phyloP scores from a whole-genome alignment of 1,140 invertebrate species.

The Drosophila leontia region DNA sequence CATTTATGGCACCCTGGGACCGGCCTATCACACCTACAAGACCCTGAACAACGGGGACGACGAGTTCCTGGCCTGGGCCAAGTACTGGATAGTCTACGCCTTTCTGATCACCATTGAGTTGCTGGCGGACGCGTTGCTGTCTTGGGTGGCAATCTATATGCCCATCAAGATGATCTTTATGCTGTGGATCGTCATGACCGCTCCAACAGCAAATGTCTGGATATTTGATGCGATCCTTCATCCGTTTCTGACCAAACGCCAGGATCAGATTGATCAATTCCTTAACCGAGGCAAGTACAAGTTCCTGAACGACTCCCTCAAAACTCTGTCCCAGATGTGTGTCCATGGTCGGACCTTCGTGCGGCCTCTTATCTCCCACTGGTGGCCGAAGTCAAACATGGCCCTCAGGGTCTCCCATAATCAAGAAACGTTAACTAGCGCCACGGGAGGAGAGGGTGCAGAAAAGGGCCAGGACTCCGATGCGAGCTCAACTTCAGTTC shows the following conservation, averaged over 20 bases:
- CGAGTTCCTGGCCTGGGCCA: slow-evolving; percentile 44
- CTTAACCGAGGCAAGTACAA: slow-evolving; percentile 36
- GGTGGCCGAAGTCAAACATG: slow-evolving; percentile 16
- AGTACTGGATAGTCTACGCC: slow-evolving; percentile 68
- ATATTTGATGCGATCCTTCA: slow-evolving; percentile 52
- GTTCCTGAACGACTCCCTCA: slow-evolving; percentile 25
- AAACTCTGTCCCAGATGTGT: not conserved
- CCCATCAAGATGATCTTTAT: slow-evolving; percentile 55
- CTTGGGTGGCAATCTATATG: slow-evolving; percentile 60
- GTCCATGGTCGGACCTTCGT: not conserved
- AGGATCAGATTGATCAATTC: slow-evolving; percentile 51
- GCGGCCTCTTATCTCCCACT: slow-evolving; percentile 9
- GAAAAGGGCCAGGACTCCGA: slow-evolving; percentile 1
- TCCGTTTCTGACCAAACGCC: slow-evolving; percentile 43
- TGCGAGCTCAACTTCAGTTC: not conserved
- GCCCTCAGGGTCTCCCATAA: too few relatives aligned
- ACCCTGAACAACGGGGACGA: slow-evolving; percentile 30
- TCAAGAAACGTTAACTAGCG: not conserved
- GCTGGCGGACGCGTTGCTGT: slow-evolving; percentile 41
- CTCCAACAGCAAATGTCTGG: slow-evolving; percentile 65
- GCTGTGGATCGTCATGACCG: slow-evolving; percentile 53
- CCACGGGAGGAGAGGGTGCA: not conserved
- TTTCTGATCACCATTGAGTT: slow-evolving; percentile 48
- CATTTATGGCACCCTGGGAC: slow-evolving; percentile 49
- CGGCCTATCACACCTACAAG: slow-evolving; percentile 56